Evolutionary conservation across 2,797 vertebrate genomes (phyloP).

Genomic region (Remorina albescens): DNA sequence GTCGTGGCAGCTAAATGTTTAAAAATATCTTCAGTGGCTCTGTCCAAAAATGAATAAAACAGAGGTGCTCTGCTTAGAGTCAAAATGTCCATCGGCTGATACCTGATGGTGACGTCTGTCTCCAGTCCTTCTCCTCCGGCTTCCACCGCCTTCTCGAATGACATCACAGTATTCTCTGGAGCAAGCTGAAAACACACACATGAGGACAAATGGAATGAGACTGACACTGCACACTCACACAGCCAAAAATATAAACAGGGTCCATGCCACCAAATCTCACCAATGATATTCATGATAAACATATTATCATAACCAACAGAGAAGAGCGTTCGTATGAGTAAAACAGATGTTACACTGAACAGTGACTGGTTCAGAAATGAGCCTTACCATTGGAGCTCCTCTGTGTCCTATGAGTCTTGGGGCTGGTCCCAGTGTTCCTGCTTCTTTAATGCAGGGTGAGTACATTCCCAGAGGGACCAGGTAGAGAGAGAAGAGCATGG

Average conservation of each 20-base stretch:
- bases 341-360: neutral
- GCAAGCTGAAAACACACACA: conserved; percentile 81
- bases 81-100: conserved; percentile 5
- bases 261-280: neutral
- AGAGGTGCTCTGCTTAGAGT: neutral
- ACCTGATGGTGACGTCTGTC: conserved; percentile 92
- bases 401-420: conserved; percentile 91
- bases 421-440: conserved; percentile 87
- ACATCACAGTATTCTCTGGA: conserved; percentile 93
- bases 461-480: conserved; percentile 92
- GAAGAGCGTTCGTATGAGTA: neutral
- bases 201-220: too few species aligned
- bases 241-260: neutral
- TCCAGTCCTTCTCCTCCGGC: conserved; percentile 87
- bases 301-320: neutral
- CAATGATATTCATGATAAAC: neutral
- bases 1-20: too few species aligned
- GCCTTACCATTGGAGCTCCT: conserved; percentile 91
- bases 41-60: neutral
- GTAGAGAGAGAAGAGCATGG: conserved; percentile 88
- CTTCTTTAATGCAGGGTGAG: conserved; percentile 91
- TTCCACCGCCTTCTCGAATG: conserved; percentile 92
- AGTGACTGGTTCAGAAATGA: neutral
- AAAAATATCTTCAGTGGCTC: neutral
- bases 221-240: neutral